Percentiles rank a stretch among this genome's conserved stretches.
phyloP scores from a whole-genome alignment of 2,797 vertebrate species.

The Dendrocincla tyrannina region DNA sequence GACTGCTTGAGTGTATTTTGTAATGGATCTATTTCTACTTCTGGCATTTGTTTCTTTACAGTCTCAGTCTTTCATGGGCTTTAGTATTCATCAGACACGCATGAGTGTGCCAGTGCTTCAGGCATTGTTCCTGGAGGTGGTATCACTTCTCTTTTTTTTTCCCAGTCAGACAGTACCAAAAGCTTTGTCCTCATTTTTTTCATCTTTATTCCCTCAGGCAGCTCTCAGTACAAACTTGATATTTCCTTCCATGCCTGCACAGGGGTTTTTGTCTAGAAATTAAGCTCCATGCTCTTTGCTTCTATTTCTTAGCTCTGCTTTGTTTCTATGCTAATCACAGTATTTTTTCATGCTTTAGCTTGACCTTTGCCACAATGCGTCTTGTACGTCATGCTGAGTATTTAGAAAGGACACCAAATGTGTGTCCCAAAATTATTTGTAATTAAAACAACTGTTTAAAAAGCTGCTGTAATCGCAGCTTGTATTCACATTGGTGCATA shows the following conservation, averaged over 20 bases:
- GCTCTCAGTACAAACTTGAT: not conserved
- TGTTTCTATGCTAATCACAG: not conserved
- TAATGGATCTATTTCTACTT: not conserved
- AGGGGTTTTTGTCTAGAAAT: not conserved
- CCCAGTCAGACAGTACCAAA: not conserved
- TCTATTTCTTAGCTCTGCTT: not conserved
- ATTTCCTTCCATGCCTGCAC: not conserved
- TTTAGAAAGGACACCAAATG: not conserved
- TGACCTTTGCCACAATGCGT: slow-evolving; percentile 18
- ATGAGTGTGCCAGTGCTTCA: slow-evolving; percentile 20
- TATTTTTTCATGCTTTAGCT: not conserved
- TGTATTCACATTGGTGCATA: not conserved
- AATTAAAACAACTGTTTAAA: slow-evolving; percentile 1
- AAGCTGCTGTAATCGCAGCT: not conserved
- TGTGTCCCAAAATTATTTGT: not conserved
- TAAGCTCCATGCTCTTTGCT: not conserved
- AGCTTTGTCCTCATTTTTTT: not conserved
- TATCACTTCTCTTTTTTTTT: not conserved
- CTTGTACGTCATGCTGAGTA: not conserved
- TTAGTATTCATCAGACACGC: not conserved
- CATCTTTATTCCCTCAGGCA: slow-evolving; percentile 15
- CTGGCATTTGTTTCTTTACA: not conserved
- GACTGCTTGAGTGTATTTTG: not conserved
- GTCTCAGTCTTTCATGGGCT: not conserved
- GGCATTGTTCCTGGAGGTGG: slow-evolving; percentile 28